These are phyloP conservation scores for Tetramorium simillimum DNA, from an alignment of 1,140 invertebrate genomes.

Conservation along the genomic window DNA sequence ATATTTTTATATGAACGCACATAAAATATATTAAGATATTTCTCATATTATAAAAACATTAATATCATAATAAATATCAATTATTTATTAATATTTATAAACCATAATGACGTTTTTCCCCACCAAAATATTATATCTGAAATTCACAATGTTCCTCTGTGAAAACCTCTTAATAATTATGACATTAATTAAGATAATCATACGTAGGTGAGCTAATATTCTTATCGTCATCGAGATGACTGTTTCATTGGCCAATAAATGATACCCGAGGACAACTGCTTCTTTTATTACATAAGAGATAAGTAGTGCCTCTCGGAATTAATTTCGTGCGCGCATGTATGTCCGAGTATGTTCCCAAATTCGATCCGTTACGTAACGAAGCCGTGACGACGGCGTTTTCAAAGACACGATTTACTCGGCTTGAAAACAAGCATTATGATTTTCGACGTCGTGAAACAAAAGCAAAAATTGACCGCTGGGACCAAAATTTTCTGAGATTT, in stretches of 20 bases:
- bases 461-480: constrained; percentile 23
- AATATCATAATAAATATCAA: no score
- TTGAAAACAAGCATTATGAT: neutral
- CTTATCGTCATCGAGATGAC: constrained; percentile 6
- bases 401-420: neutral
- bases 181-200: constrained; percentile 25
- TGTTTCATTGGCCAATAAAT: neutral
- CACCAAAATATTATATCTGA: neutral
- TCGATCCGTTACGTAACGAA: constrained; percentile 30
- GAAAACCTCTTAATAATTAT: neutral
- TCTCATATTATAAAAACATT: neutral
- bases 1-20: neutral
- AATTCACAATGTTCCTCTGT: neutral
- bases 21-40: neutral
- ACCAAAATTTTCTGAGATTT: constrained; percentile 35
- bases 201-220: neutral
- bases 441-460: neutral
- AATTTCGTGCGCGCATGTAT: neutral
- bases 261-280: constrained; percentile 12
- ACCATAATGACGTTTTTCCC: neutral
- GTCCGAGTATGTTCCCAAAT: constrained; percentile 29
- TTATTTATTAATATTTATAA: neutral
- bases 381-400: neutral
- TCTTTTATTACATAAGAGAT: constrained; percentile 51
- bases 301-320: constrained; percentile 32